A percentile compares a stretch with the other conserved stretches of the same genome.
These are phyloP conservation scores for Jacana jacana DNA, from an alignment of 2,113 vertebrate genomes.

Conservation along the genomic window DNA sequence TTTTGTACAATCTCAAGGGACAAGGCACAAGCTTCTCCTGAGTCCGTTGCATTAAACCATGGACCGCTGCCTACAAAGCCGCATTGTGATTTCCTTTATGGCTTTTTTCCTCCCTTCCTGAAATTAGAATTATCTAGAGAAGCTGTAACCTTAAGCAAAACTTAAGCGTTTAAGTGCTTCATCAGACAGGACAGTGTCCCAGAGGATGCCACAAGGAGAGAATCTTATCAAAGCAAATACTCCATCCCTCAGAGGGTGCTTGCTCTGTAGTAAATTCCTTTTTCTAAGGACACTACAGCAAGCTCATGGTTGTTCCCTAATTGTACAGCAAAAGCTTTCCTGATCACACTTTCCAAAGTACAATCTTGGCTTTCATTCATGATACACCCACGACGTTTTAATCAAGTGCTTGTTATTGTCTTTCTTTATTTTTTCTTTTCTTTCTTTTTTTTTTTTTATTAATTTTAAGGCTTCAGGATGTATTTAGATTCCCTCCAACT, in stretches of 20 bases:
- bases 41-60: neutral
- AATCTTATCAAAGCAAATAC: neutral
- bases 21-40: neutral
- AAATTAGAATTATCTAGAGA: conserved; percentile 14
- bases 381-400: neutral
- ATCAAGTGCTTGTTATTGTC: neutral
- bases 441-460: neutral
- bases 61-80: neutral
- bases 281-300: neutral
- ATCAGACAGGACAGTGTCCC: conserved; percentile 35
- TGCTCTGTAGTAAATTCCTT: neutral
- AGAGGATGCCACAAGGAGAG: neutral
- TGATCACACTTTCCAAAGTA: neutral
- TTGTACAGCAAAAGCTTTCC: neutral
- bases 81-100: neutral
- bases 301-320: neutral
- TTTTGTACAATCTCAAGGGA: neutral
- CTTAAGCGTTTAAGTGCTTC: neutral
- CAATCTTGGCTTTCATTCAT: neutral
- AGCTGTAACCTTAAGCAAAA: conserved; percentile 42
- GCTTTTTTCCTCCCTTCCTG: neutral
- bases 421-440: neutral
- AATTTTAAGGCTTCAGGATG: neutral
- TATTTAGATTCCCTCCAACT: neutral
- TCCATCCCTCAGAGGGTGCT: neutral